Conservation (phyloP, 2,888 invertebrate species). For the Xylophagus ater region DNA sequence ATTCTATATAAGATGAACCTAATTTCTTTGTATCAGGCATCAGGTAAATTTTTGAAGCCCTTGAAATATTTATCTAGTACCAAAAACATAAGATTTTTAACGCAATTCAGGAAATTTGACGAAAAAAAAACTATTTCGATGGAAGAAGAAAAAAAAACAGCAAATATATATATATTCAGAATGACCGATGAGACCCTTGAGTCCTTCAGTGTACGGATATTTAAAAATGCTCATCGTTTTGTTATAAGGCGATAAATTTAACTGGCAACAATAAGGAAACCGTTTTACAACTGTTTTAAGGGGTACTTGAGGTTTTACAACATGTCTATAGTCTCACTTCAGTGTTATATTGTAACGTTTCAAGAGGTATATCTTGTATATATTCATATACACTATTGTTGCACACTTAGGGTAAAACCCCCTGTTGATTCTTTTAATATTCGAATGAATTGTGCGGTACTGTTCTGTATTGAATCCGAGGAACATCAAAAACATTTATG, state of each 20-base stretch:
- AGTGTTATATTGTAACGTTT: neutral
- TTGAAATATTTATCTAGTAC: too few relatives aligned
- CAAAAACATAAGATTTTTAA: too few relatives aligned
- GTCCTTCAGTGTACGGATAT: conserved; percentile 3
- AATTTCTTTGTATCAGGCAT: too few relatives aligned
- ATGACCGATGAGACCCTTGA: conserved; percentile 10
- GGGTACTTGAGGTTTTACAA: conserved; percentile 13
- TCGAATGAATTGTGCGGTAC: too few relatives aligned
- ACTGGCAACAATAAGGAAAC: conserved; percentile 11
- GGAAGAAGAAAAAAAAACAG: too few relatives aligned
- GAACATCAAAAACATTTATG: too few relatives aligned
- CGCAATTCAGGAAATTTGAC: conserved; percentile 10
- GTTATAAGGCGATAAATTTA: conserved; percentile 1
- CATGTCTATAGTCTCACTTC: neutral
- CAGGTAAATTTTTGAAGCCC: too few relatives aligned
- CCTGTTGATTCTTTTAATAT: conserved; percentile 11
- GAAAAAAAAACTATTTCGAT: too few relatives aligned
- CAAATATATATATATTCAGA: conserved; percentile 6
- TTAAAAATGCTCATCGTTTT: neutral
- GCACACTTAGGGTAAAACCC: conserved; percentile 8
- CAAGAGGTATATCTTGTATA: conserved; percentile 7
- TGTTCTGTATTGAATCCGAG: too few relatives aligned
- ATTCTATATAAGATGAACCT: too few relatives aligned
- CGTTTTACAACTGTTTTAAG: conserved; percentile 14
- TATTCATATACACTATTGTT: too few relatives aligned